phyloP scores from a whole-genome alignment of 2,888 invertebrate genomes.

The Panopea generosa region DNA sequence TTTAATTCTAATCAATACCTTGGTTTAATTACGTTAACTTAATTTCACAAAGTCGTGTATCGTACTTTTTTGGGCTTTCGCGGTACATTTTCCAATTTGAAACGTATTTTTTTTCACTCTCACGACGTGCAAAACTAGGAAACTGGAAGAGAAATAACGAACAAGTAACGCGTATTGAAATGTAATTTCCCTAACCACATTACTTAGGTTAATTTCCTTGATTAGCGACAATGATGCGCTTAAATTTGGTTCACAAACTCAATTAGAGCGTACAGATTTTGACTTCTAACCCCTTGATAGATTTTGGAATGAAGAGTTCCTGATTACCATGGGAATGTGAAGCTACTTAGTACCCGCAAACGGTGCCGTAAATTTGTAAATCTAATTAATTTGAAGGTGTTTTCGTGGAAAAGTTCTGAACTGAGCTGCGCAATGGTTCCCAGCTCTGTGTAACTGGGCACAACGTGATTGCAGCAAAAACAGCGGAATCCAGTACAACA shows the following conservation, averaged over 20 bases:
- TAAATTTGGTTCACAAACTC: slow-evolving; percentile 64
- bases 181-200: slow-evolving; percentile 62
- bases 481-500: too few relatives aligned
- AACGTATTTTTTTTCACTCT: slow-evolving; percentile 41
- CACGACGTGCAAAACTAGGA: slow-evolving; percentile 26
- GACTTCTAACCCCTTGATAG: slow-evolving; percentile 66
- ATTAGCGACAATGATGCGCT: slow-evolving; percentile 62
- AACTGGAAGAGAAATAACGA: slow-evolving; percentile 42
- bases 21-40: slow-evolving; percentile 60
- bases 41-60: slow-evolving; percentile 40
- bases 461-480: too few relatives aligned
- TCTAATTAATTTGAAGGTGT: slow-evolving; percentile 51
- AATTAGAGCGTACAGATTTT: slow-evolving; percentile 64
- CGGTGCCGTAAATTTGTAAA: slow-evolving; percentile 45
- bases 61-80: slow-evolving; percentile 29
- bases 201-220: slow-evolving; percentile 62
- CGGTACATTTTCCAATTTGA: slow-evolving; percentile 41
- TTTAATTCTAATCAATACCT: slow-evolving; percentile 59
- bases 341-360: slow-evolving; percentile 43
- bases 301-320: slow-evolving; percentile 30
- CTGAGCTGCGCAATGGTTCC: not conserved
- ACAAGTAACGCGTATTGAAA: slow-evolving; percentile 59
- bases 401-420: slow-evolving; percentile 17
- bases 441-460: not conserved
- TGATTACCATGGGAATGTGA: slow-evolving; percentile 54